Percentiles rank a stretch among this genome's conserved stretches.
Conservation (phyloP, 2,888 invertebrate genomes). For the Phaonia tiefii region DNA sequence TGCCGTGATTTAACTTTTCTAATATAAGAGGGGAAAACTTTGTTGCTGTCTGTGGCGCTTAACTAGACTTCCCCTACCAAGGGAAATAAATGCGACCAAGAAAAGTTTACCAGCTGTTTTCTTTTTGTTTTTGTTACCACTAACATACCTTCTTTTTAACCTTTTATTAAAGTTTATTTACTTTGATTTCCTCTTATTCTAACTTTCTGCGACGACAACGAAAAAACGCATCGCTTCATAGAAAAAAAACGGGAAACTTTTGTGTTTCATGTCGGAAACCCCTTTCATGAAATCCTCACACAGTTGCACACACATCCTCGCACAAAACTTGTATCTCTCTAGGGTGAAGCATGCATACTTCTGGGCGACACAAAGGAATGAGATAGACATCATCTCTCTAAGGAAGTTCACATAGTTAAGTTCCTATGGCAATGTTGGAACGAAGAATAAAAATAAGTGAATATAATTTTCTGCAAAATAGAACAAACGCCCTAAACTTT, state of each 20-base stretch:
- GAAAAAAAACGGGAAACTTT: conserved; percentile 16
- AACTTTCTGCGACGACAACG: not conserved
- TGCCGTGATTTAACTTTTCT: conserved; percentile 25
- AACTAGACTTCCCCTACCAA: not conserved
- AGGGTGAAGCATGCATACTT: conserved; percentile 1
- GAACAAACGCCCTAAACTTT: conserved; percentile 17
- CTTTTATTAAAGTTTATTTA: conserved; percentile 64
- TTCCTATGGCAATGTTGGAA: not conserved
- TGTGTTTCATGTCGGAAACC: conserved; percentile 30
- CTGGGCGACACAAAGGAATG: conserved; percentile 14
- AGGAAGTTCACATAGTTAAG: conserved; percentile 7
- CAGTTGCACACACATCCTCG: not conserved
- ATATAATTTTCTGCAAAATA: not conserved
- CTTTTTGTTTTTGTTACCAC: conserved; percentile 47
- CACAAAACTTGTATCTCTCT: conserved; percentile 24
- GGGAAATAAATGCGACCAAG: not conserved
- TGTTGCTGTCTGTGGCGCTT: conserved; percentile 1
- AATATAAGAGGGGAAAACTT: not conserved
- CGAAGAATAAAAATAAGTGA: conserved; percentile 8
- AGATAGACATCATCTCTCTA: conserved; percentile 11
- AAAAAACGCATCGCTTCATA: conserved; percentile 1
- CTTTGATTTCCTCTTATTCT: conserved; percentile 58
- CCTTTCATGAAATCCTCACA: conserved; percentile 15
- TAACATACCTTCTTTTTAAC: conserved; percentile 39
- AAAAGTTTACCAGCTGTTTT: conserved; percentile 9